phyloP scores from a whole-genome alignment of 1,140 invertebrate genomes.

The Meloidogyne floridensis region DNA sequence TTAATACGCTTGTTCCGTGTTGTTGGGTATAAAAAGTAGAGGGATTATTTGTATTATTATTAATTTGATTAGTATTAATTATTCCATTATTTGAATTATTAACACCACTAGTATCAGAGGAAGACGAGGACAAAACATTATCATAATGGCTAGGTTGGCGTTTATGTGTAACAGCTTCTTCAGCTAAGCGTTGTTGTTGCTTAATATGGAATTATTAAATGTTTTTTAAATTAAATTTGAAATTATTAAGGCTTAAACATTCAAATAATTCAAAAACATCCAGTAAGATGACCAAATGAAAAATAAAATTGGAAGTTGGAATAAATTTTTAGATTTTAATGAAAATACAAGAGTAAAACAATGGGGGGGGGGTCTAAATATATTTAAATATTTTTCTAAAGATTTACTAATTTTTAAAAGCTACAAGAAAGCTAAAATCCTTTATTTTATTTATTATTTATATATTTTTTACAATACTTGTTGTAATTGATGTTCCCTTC shows the following conservation, averaged over 20 bases:
- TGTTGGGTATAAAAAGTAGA: too few relatives aligned
- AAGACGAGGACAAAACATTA: not conserved
- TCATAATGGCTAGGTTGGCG: slow-evolving; percentile 19
- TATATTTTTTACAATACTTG: not conserved
- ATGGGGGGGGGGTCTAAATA: too few relatives aligned
- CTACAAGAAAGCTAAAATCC: too few relatives aligned
- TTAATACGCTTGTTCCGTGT: not conserved
- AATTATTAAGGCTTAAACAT: too few relatives aligned
- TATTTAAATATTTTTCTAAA: too few relatives aligned
- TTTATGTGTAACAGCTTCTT: not conserved
- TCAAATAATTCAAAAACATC: too few relatives aligned
- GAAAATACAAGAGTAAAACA: too few relatives aligned
- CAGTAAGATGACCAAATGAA: too few relatives aligned
- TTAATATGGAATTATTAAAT: not conserved
- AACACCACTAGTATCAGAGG: not conserved
- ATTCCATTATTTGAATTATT: not conserved
- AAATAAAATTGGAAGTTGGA: too few relatives aligned
- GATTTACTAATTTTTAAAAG: too few relatives aligned
- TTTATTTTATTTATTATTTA: not conserved
- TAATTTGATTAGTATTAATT: not conserved
- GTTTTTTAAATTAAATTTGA: not conserved
- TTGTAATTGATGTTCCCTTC: slow-evolving; percentile 27
- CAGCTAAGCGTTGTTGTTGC: not conserved
- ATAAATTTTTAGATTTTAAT: too few relatives aligned
- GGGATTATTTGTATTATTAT: not conserved